Evolutionary conservation across 2,113 vertebrate species (phyloP).

Genomic region (Phoenicopterus ruber): DNA sequence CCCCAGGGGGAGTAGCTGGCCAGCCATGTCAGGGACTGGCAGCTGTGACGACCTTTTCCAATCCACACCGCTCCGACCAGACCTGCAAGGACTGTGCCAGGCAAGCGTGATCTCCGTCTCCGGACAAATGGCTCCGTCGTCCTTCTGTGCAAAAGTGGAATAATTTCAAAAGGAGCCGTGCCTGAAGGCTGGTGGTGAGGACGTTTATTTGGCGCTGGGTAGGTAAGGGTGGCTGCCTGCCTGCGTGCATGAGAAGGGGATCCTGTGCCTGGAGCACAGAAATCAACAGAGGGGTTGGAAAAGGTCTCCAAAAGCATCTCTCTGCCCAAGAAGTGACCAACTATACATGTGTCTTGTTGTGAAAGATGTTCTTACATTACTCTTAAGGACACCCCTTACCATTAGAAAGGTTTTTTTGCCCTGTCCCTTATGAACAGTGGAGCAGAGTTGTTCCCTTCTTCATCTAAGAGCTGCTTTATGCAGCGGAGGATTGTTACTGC

Average conservation of each 20-base stretch:
- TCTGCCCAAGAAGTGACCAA: not conserved
- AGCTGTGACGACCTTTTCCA: not conserved
- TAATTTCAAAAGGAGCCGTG: not conserved
- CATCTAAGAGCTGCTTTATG: not conserved
- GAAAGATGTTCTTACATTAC: not conserved
- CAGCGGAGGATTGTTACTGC: not conserved
- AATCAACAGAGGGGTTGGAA: not conserved
- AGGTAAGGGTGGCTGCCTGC: not conserved
- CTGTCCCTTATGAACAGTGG: not conserved
- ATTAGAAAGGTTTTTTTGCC: not conserved
- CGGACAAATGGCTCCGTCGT: not conserved
- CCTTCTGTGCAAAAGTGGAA: not conserved
- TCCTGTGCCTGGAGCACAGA: not conserved
- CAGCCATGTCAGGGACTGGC: not conserved
- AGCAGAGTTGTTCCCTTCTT: not conserved
- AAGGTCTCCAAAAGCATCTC: not conserved
- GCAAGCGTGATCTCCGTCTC: rapidly evolving
- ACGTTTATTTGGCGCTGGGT: not conserved
- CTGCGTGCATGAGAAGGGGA: rapidly evolving
- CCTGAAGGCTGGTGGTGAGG: not conserved
- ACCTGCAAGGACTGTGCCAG: not conserved
- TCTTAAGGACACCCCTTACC: not conserved
- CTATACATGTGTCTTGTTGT: rapidly evolving
- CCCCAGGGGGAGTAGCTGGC: not conserved
- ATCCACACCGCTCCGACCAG: not conserved